Base-by-base conservation (phyloP, 1,140 invertebrate species). In the Varroa destructor region DNA sequence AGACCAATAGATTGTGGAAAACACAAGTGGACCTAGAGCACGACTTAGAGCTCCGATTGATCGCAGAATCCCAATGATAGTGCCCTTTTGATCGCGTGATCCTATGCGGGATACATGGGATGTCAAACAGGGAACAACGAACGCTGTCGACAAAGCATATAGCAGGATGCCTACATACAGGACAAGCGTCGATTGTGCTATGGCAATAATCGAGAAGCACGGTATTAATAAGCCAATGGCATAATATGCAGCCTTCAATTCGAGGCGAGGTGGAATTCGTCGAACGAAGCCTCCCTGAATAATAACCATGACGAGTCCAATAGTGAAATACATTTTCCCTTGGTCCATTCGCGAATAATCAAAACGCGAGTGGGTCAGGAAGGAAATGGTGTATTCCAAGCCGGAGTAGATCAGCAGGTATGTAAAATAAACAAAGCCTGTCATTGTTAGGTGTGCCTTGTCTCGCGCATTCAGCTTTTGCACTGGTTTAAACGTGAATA, bases 401-500 rank as follows among this genome's bases (percentile, higher is more conserved):
- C 94, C 95, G 72, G 94, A 97, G 78, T 97, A 99, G 40, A 98
- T 83, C 77, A 99, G 95, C 56, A 99, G 82, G 80, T 96, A 99
- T 0, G 95, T 78, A 79, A 99, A 98, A 80, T 97, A 97, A 37
- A 92, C 86, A 51, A 84, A 75, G 71, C 94, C 94, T 72, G 97
- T 81, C 56, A 82, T 84, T 75, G 85, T 84, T 67, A 98, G 80
- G 73, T 85, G 81, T 73, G 42, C 36, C 57, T 73, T 73, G 82
- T 81, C 80, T 79, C 76, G 74, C 10, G 72, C 58, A 25, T 75
- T 74, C 1, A 81, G 75, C 51, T 79, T 79, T 46, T 80, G 75
- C 3, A 84, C 79, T 70, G 83, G 76, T 72, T 78, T 79, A 77
- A 86, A 86, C 56, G 76, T 79, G 74, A 90, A 88, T 43, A 90